A percentile compares a stretch with the other conserved stretches of the same genome.
phyloP scores from a whole-genome alignment of 1,140 invertebrate species.

The Laodelphax striatellus region DNA sequence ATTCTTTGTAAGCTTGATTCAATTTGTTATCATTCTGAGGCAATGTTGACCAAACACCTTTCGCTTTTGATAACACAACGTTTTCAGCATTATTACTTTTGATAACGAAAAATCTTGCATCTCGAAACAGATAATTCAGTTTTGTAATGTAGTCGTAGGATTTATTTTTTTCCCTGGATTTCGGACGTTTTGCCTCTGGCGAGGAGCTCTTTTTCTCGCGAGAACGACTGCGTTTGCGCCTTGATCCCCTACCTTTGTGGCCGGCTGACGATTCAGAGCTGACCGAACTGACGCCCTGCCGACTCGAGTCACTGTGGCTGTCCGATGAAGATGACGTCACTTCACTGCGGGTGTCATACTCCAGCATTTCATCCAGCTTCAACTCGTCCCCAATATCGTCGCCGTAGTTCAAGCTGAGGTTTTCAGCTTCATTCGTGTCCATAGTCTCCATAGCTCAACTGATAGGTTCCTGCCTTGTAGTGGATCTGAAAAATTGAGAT shows the following conservation, averaged over 20 bases:
- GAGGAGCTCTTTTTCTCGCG: constrained; percentile 35
- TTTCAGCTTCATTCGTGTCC: constrained; percentile 11
- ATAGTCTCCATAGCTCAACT: constrained; percentile 13
- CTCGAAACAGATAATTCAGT: constrained; percentile 88
- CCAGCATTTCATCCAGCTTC: constrained; percentile 23
- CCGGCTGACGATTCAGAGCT: constrained; percentile 47
- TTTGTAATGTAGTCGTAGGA: constrained; percentile 78
- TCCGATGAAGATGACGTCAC: constrained; percentile 45
- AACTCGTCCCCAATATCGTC: constrained; percentile 16
- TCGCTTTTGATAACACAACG: constrained; percentile 84
- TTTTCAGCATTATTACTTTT: constrained; percentile 98
- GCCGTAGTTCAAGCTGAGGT: constrained; percentile 12
- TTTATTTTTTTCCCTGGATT: constrained; percentile 45
- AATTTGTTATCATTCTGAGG: constrained; percentile 94
- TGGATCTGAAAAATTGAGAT: too few relatives aligned
- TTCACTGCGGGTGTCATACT: constrained; percentile 62
- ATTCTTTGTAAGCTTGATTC: constrained; percentile 86
- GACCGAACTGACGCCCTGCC: constrained; percentile 60
- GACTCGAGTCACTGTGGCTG: constrained; percentile 49
- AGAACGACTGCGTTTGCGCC: constrained; percentile 36
- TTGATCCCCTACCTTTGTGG: constrained; percentile 36
- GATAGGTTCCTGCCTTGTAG: too few relatives aligned
- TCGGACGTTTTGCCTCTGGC: constrained; percentile 35
- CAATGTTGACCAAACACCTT: constrained; percentile 94
- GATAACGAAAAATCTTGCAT: constrained; percentile 92